Conservation (phyloP, 2,797 vertebrate genomes). For the Clarias pachynema region DNA sequence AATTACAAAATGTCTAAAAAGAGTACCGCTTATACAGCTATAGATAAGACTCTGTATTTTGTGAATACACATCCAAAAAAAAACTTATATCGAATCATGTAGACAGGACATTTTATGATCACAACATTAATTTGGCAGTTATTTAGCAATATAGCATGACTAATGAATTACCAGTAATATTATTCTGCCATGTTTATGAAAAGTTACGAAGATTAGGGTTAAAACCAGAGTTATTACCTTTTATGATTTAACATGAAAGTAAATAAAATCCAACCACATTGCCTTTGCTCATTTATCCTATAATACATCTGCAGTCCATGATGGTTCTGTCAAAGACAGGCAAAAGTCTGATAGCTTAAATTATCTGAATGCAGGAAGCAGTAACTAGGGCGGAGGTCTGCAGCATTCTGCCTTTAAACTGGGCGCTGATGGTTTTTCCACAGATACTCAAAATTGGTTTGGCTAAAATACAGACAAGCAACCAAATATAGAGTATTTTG, state of each 20-base stretch:
- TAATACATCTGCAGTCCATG: neutral
- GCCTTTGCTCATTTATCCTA: neutral
- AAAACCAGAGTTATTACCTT: neutral
- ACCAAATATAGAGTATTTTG: neutral
- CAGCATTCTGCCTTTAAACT: neutral
- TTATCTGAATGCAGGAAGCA: slow-evolving; percentile 10
- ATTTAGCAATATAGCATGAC: neutral
- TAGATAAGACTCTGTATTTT: neutral
- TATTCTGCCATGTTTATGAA: neutral
- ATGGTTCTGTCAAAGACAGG: slow-evolving; percentile 2
- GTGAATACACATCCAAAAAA: neutral
- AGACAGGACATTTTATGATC: neutral
- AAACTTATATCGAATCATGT: neutral
- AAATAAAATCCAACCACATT: neutral
- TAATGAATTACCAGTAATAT: neutral
- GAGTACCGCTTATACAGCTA: neutral
- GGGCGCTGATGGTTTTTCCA: neutral
- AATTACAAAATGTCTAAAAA: neutral
- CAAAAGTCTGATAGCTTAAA: neutral
- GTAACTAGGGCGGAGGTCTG: neutral
- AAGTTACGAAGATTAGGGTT: neutral
- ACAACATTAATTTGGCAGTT: neutral
- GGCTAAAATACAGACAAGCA: neutral
- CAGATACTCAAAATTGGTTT: neutral
- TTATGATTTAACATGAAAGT: neutral